These are phyloP conservation scores for Ceratosolen fusciceps DNA, from an alignment of 1,140 invertebrate species.

Conservation along the genomic window DNA sequence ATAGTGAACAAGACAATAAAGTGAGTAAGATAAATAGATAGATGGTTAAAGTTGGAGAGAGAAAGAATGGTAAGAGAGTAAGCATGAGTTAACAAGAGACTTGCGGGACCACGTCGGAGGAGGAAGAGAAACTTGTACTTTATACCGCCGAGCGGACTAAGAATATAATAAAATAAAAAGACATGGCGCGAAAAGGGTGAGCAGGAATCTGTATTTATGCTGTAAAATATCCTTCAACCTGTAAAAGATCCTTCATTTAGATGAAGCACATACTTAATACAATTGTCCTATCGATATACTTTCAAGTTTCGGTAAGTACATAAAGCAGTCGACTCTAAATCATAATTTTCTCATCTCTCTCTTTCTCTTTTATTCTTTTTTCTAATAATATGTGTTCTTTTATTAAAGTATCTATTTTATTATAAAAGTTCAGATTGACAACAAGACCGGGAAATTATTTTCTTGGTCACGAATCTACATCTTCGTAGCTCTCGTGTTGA, in stretches of 20 bases:
- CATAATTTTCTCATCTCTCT: background rate
- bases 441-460: background rate
- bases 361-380: background rate
- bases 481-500: background rate
- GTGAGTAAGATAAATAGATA: conserved; percentile 46
- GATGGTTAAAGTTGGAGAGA: conserved; percentile 32
- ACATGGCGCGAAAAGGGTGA: conserved; percentile 45
- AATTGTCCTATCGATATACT: background rate
- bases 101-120: no score
- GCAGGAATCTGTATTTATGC: conserved; percentile 34
- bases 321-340: background rate
- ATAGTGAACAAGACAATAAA: background rate
- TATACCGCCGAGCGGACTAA: conserved; percentile 58
- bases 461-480: background rate
- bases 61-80: no score
- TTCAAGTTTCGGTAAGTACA: background rate
- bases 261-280: background rate
- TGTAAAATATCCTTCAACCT: no score
- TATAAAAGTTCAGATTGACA: background rate
- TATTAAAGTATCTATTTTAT: background rate
- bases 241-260: background rate
- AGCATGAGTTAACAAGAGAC: no score
- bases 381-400: background rate
- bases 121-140: conserved; percentile 58
- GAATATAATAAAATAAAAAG: conserved; percentile 67